Percentiles rank a stretch among this genome's conserved stretches.
Conservation (phyloP, 2,797 vertebrate species). For the Thaleichthys pacificus region DNA sequence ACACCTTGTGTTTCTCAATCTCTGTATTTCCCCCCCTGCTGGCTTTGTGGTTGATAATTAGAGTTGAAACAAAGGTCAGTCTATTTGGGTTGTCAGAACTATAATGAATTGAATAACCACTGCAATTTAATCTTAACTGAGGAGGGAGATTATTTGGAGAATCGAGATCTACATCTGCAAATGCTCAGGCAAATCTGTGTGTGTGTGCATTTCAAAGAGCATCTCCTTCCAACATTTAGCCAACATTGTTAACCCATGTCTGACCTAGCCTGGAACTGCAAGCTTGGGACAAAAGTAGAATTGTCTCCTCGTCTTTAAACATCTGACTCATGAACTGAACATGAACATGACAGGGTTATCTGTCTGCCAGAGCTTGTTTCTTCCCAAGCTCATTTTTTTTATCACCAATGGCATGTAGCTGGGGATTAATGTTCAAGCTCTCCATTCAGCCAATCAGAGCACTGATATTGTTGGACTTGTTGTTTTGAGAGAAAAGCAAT, state of each 20-base stretch:
- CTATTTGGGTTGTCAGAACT: constrained; percentile 30
- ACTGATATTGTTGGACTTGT: constrained; percentile 11
- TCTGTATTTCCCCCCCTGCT: not conserved
- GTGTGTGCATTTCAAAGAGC: constrained; percentile 38
- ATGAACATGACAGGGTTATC: constrained; percentile 50
- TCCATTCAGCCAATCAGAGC: constrained; percentile 42
- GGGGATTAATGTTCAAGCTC: constrained; percentile 49
- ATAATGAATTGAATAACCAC: no score
- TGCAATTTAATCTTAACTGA: no score
- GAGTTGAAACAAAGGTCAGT: constrained; percentile 56
- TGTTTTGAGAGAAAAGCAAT: constrained; percentile 47
- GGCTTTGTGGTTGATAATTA: constrained; percentile 54
- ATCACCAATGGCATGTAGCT: constrained; percentile 27
- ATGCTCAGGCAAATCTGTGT: no score
- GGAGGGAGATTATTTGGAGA: no score
- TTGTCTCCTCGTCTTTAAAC: constrained; percentile 29
- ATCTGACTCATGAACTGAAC: constrained; percentile 2
- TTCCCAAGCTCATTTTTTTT: constrained; percentile 52
- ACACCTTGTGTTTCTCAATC: not conserved
- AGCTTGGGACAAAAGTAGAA: constrained; percentile 31
- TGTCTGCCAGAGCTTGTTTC: constrained; percentile 38
- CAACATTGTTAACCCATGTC: constrained; percentile 58
- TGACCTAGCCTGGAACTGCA: constrained; percentile 15
- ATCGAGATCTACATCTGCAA: no score
- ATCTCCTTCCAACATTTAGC: constrained; percentile 58